Percentiles rank a stretch among this genome's conserved stretches.
phyloP scores from a whole-genome alignment of 2,797 vertebrate genomes.

The Siniperca scherzeri region DNA sequence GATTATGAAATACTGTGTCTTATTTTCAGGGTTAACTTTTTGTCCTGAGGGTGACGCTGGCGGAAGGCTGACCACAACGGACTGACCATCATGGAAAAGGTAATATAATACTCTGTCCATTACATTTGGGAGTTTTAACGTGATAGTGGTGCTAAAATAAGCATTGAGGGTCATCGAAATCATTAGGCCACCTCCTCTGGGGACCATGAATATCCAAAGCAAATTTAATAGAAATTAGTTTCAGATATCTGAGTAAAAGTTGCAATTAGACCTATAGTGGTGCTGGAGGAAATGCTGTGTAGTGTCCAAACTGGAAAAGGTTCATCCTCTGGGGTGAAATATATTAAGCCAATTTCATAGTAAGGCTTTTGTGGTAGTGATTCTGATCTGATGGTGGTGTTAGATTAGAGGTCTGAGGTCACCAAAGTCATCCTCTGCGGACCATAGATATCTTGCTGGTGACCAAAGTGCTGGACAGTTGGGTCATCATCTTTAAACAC shows the following conservation, averaged over 20 bases:
- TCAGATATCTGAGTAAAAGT: neutral
- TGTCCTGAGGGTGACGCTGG: neutral
- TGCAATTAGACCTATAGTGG: neutral
- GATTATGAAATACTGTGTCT: neutral
- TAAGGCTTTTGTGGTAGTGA: neutral
- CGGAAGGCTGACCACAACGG: neutral
- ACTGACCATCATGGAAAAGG: neutral
- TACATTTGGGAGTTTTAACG: neutral
- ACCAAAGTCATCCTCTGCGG: neutral
- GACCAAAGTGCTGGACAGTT: too few species aligned
- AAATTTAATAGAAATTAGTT: neutral
- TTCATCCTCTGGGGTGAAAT: neutral
- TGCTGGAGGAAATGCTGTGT: neutral
- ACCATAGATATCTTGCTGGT: neutral
- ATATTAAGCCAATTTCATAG: neutral
- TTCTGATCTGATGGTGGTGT: neutral
- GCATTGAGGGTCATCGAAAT: neutral
- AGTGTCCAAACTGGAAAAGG: neutral
- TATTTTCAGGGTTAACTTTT: neutral
- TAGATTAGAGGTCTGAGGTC: neutral
- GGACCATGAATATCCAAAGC: neutral
- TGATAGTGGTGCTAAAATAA: neutral
- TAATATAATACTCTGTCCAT: neutral
- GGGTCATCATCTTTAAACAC: neutral
- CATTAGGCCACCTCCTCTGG: neutral